These are phyloP conservation scores for Nemotelus nigrinus DNA, from an alignment of 2,888 invertebrate genomes.

Conservation along the genomic window DNA sequence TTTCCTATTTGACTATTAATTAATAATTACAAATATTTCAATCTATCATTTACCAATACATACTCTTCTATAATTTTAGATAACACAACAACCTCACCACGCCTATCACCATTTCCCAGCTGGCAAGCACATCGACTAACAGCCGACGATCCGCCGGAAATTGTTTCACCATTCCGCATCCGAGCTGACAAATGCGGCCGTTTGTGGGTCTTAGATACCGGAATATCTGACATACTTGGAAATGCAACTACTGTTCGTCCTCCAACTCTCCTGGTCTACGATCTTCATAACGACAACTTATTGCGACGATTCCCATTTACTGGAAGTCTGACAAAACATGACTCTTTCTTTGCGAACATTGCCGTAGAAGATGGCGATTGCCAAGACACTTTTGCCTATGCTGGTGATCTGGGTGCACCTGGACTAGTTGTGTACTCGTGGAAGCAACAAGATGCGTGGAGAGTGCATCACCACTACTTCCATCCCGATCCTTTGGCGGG, in stretches of 20 bases:
- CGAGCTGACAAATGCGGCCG: conserved; percentile 80
- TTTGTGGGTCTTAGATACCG: conserved; percentile 83
- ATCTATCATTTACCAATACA: no score
- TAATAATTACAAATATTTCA: no score
- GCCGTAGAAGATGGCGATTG: conserved; percentile 81
- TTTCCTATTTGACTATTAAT: no score
- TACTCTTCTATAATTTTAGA: conserved; percentile 66
- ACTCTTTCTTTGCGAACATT: conserved; percentile 79
- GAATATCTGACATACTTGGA: conserved; percentile 71
- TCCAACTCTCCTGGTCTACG: conserved; percentile 76
- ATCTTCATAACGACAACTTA: conserved; percentile 75
- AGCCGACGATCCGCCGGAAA: conserved; percentile 69
- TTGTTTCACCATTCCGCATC: conserved; percentile 78
- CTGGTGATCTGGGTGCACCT: conserved; percentile 75
- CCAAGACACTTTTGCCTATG: conserved; percentile 76
- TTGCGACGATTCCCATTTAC: conserved; percentile 75
- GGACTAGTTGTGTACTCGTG: conserved; percentile 81
- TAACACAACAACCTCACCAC: conserved; percentile 72
- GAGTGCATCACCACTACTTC: conserved; percentile 76
- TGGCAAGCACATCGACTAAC: conserved; percentile 78
- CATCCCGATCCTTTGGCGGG: conserved; percentile 78
- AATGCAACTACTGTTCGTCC: conserved; percentile 67
- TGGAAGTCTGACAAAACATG: conserved; percentile 71
- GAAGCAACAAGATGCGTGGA: conserved; percentile 77
- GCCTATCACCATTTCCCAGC: conserved; percentile 79